Conservation (phyloP, 2,888 invertebrate genomes). For the Athrips mouffetella region DNA sequence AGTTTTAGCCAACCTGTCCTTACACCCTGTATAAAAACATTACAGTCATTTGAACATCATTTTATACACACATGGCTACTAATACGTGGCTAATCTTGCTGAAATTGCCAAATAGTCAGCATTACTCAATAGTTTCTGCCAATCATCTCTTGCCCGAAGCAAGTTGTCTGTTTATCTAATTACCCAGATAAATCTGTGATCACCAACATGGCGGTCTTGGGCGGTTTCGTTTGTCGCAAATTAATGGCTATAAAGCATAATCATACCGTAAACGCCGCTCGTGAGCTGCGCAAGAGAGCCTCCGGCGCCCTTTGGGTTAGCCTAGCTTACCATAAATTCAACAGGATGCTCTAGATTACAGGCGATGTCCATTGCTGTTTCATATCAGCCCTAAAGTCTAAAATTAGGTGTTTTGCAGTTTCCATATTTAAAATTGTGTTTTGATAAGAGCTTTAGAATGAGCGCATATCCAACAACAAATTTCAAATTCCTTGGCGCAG, state of each 20-base stretch:
- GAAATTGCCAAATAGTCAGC: background rate
- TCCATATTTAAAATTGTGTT: too few species aligned
- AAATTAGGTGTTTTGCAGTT: too few species aligned
- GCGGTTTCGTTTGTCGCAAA: conserved; percentile 73
- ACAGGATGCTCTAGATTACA: background rate
- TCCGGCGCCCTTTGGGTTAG: conserved; percentile 11
- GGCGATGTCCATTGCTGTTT: background rate
- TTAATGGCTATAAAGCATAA: conserved; percentile 74
- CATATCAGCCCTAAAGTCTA: too few species aligned
- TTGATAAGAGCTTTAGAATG: too few species aligned
- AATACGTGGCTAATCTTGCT: background rate
- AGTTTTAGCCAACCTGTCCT: too few species aligned
- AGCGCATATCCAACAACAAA: too few species aligned
- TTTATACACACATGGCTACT: too few species aligned
- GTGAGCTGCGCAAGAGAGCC: conserved; percentile 31
- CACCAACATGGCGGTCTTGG: conserved; percentile 57
- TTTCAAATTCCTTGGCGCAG: too few species aligned
- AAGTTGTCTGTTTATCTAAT: conserved; percentile 24
- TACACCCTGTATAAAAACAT: too few species aligned
- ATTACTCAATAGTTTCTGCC: conserved; percentile 4
- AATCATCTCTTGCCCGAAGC: conserved; percentile 11
- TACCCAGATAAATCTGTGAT: conserved; percentile 26
- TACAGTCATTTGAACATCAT: too few species aligned
- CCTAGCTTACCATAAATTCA: background rate
- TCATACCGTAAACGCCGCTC: conserved; percentile 64